Evolutionary conservation across 2,113 vertebrate species (phyloP), one percentile per base, ranked within the genome.

Genomic region (Seriola dumerili): DNA sequence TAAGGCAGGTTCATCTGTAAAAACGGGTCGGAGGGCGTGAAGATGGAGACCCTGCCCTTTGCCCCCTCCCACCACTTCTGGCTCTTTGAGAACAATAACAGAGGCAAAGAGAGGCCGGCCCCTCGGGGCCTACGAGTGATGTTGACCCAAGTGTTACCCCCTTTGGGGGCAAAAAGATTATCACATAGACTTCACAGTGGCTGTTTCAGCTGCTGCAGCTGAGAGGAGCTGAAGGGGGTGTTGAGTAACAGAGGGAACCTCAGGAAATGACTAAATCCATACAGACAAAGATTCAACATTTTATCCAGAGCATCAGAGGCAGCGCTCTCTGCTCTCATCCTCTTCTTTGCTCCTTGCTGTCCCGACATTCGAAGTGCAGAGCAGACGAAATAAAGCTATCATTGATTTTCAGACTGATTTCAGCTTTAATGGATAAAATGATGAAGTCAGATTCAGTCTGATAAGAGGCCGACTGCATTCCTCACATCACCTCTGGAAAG

Each of bases 371-470:
- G 36, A 58, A 80, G 72, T 72, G 61, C 36, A 5, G 40, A 74
- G 19, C 19, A 55, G 57, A 74, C 38, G 32, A 2, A 72, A 55
- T 67, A 21, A 77, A 65, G 76, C 29, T 4, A 21, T 48, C 54
- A 75, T 69, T 66, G 78, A 83, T 89, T 89, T 78, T 83, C n/a
- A 63, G 62, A 68, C 74, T 34, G 65, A 81, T 89, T 89, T 78
- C 78, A 73, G 50, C 42, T 75, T 85, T 80, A 84, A 77, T 88
- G 72, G 73, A 71, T 59, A 36, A 79, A 85, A 76, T 50, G 66
- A 71, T 23, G 69, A 73, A 78, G 76, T 40, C 61, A 5, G 76
- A 78, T 80, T 76, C 21, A 8, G 5, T 34, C 82, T 70, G 32
- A 85, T 70, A 25, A 72, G 52, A 75, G 54, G 59, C 40, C 13